Evolutionary conservation across 2,113 vertebrate genomes (phyloP).

Genomic region (Calidris pugnax): DNA sequence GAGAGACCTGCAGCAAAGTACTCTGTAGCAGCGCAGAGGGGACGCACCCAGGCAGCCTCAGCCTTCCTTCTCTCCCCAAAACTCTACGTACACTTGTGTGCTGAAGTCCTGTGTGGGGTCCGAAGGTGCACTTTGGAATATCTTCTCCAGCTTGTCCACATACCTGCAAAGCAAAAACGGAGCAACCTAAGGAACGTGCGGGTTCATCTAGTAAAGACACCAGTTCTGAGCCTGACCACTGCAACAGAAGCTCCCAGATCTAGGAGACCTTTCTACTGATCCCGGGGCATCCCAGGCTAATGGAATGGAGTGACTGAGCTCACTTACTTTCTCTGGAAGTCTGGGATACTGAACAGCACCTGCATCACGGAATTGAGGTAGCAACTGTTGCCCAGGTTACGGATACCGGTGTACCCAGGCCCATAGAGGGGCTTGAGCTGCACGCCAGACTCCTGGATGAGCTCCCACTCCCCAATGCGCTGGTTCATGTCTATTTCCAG

Average conservation of each 20-base stretch:
- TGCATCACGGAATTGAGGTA: conserved; percentile 99
- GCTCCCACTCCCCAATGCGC: conserved; percentile 97
- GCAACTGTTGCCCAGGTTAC: conserved; percentile 98
- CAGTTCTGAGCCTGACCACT: neutral
- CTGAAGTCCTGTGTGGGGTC: conserved; percentile 98
- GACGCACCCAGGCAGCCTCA: neutral
- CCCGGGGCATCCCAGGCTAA: neutral
- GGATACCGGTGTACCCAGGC: conserved; percentile 93
- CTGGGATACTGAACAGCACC: conserved; percentile 98
- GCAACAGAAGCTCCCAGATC: neutral
- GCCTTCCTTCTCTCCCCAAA: conserved; percentile 15
- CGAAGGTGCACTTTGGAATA: conserved; percentile 89
- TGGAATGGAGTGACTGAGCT: neutral
- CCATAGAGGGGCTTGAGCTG: conserved; percentile 92
- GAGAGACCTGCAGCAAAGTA: neutral
- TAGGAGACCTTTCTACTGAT: neutral
- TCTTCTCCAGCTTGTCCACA: conserved; percentile 93
- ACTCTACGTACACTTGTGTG: conserved; percentile 92
- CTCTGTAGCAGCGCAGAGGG: neutral
- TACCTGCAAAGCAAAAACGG: conserved; percentile 76
- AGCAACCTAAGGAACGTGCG: neutral
- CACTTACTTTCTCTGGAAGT: conserved; percentile 97
- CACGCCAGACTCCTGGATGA: conserved; percentile 95
- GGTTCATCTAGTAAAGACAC: neutral
- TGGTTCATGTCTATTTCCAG: conserved; percentile 99